These are phyloP conservation scores for human (Homo sapiens) DNA, from an alignment of 2,113 vertebrate species.

Conservation along the genomic window DNA sequence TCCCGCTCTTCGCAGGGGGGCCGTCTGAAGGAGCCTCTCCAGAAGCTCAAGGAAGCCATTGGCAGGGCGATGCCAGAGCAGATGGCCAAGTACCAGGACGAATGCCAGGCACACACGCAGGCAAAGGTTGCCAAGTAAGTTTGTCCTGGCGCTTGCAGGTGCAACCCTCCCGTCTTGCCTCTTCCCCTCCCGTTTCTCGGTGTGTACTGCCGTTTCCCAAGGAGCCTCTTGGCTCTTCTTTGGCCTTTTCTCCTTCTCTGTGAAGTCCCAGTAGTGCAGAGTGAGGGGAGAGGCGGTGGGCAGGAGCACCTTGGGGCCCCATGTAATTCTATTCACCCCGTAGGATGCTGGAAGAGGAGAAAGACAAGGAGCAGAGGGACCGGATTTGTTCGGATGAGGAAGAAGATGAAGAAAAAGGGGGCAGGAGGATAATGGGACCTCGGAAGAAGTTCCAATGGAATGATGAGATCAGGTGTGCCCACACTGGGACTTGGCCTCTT, in stretches of 20 bases:
- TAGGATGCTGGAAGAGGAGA: slow-evolving; percentile 92
- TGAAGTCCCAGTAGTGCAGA: not conserved
- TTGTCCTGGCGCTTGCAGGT: rapidly evolving
- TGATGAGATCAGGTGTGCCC: slow-evolving; percentile 92
- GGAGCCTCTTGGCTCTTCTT: not conserved
- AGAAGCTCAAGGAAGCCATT: slow-evolving; percentile 93
- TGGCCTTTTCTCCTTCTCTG: not conserved
- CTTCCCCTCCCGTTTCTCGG: not conserved
- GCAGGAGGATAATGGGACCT: slow-evolving; percentile 87
- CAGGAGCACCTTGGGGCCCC: not conserved
- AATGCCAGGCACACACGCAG: slow-evolving; percentile 90
- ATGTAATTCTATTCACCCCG: not conserved
- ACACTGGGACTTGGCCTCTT: slow-evolving; percentile 41
- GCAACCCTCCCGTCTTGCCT: not conserved
- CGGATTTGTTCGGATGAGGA: slow-evolving; percentile 88
- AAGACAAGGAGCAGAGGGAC: slow-evolving; percentile 87
- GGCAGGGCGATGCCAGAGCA: slow-evolving; percentile 93
- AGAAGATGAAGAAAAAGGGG: slow-evolving; percentile 90
- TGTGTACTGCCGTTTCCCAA: not conserved
- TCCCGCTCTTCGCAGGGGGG: slow-evolving; percentile 80
- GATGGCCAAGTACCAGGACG: slow-evolving; percentile 90
- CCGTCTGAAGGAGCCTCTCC: slow-evolving; percentile 88
- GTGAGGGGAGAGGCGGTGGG: no score
- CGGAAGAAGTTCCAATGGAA: slow-evolving; percentile 97
- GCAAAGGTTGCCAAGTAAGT: slow-evolving; percentile 92